A percentile compares a stretch with the other conserved stretches of the same genome.
Evolutionary conservation across 2,113 vertebrate species (phyloP).

Genomic region (Corapipo altera): DNA sequence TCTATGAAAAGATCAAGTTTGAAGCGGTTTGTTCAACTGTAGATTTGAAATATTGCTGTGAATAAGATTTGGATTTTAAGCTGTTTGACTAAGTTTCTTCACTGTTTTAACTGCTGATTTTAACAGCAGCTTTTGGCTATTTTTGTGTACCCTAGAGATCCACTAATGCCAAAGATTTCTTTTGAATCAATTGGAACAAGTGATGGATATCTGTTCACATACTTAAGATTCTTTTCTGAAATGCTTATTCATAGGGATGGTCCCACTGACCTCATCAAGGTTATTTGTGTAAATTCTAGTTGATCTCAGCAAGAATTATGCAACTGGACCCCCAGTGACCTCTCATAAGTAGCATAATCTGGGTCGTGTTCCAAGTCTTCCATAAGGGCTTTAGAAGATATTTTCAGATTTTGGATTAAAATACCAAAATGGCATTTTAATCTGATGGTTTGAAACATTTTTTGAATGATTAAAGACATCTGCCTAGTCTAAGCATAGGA

Average conservation of each 20-base stretch:
- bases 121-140: background rate
- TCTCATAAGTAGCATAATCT: constrained; percentile 25
- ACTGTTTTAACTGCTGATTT: background rate
- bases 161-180: background rate
- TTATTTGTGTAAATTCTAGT: constrained; percentile 34
- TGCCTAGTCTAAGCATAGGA: background rate
- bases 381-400: constrained; percentile 39
- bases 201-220: background rate
- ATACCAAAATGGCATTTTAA: constrained; percentile 46
- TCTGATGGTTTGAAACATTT: constrained; percentile 23
- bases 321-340: background rate
- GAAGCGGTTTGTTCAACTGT: background rate
- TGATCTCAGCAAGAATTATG: constrained; percentile 24
- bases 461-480: background rate
- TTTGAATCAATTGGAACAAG: background rate
- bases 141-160: background rate
- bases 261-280: background rate
- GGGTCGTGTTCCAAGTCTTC: constrained; percentile 27
- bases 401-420: constrained; percentile 64
- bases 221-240: background rate
- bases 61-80: background rate
- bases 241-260: background rate
- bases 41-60: background rate
- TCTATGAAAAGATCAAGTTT: background rate
- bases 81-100: background rate